Evolutionary conservation across 2,797 vertebrate species (phyloP).

Genomic region (Xiphorhynchus erythropygius): DNA sequence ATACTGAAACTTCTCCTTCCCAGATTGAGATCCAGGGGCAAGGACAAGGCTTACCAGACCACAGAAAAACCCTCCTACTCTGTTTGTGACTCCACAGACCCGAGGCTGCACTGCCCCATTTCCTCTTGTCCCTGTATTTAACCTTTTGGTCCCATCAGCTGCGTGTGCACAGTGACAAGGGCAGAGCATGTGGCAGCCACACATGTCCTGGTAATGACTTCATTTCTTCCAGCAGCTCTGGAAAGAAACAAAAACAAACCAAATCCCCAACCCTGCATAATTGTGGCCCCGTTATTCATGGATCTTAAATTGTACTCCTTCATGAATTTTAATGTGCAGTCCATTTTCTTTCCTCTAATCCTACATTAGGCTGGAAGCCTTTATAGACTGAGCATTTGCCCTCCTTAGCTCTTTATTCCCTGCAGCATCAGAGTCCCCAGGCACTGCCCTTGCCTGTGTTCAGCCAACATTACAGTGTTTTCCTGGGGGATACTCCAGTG

Average conservation of each 20-base stretch:
- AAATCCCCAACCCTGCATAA: constrained; percentile 45
- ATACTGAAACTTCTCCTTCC: neutral
- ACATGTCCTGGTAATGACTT: constrained; percentile 39
- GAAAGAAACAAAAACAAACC: constrained; percentile 36
- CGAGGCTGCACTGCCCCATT: neutral
- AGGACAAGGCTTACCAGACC: neutral
- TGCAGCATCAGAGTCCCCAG: neutral
- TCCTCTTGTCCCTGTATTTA: neutral
- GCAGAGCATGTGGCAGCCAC: constrained; percentile 28
- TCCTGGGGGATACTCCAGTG: neutral
- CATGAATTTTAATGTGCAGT: constrained; percentile 75
- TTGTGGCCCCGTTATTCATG: constrained; percentile 65
- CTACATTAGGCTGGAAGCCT: constrained; percentile 47
- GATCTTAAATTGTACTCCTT: constrained; percentile 54
- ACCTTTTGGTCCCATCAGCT: accelerated
- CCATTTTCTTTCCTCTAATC: constrained; percentile 67
- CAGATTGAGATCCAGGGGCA: neutral
- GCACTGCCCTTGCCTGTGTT: neutral
- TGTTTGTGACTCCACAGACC: neutral
- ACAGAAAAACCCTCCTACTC: accelerated
- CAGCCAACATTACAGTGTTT: neutral
- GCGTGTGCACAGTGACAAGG: neutral
- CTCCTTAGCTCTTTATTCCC: constrained; percentile 15
- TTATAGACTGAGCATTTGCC: neutral
- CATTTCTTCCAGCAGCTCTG: constrained; percentile 53